phyloP scores from a whole-genome alignment of 2,113 vertebrate genomes.

The Potamarius usumacintae region DNA sequence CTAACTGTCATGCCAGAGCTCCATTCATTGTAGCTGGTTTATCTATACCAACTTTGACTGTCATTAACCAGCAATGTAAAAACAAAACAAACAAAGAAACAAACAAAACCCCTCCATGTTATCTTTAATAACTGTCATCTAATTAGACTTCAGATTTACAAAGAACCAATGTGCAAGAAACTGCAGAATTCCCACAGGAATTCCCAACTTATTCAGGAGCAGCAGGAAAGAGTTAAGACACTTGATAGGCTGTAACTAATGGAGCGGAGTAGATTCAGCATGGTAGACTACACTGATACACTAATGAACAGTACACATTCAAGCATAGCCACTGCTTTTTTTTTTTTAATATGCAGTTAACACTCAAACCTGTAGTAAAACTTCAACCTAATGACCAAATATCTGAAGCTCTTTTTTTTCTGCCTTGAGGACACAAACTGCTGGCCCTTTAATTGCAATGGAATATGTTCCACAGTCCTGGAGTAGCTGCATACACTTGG shows the following conservation, averaged over 20 bases:
- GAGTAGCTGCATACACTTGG: not conserved
- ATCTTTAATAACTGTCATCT: not conserved
- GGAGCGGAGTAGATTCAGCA: not conserved
- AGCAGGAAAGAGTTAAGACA: not conserved
- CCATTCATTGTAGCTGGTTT: conserved; percentile 24
- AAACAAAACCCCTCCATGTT: not conserved
- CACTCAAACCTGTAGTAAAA: not conserved
- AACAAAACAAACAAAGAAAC: not conserved
- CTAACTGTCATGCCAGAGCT: not conserved
- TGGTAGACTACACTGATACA: not conserved
- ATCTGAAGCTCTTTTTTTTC: not conserved
- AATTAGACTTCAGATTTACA: not conserved
- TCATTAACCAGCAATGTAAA: not conserved
- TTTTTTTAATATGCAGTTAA: not conserved
- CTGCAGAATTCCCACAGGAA: not conserved
- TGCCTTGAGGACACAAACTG: not conserved
- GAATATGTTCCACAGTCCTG: not conserved
- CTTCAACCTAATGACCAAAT: not conserved
- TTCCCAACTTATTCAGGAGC: not conserved
- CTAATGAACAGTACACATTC: not conserved
- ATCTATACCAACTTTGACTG: not conserved
- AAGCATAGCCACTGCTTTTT: not conserved
- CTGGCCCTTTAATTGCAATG: not conserved
- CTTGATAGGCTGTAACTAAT: not conserved
- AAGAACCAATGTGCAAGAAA: not conserved